A percentile compares a stretch with the other conserved stretches of the same genome.
Evolutionary conservation across 2,113 vertebrate genomes (phyloP).

Genomic region (Aspiorhynchus laticeps): DNA sequence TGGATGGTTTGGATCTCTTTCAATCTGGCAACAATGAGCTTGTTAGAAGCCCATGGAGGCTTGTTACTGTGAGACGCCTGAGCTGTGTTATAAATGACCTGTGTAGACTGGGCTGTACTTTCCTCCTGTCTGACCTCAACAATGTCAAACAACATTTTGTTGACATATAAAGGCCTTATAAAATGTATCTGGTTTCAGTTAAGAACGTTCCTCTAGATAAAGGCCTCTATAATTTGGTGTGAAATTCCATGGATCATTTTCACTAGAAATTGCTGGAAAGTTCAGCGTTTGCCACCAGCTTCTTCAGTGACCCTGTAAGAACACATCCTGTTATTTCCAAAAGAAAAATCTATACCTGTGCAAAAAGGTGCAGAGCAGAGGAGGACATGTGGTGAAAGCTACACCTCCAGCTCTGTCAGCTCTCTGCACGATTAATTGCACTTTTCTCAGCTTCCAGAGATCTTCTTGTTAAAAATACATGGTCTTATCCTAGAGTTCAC

Average conservation of each 20-base stretch:
- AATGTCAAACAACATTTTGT: background rate
- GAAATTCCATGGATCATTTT: background rate
- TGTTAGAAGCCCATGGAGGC: slow-evolving; percentile 16
- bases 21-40: slow-evolving; percentile 8
- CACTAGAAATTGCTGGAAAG: slow-evolving; percentile 35
- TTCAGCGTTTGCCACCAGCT: background rate
- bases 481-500: background rate
- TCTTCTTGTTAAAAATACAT: slow-evolving; percentile 21
- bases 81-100: background rate
- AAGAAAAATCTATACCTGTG: slow-evolving; percentile 29
- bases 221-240: background rate
- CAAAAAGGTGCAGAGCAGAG: slow-evolving; percentile 22
- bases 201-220: too few relatives aligned
- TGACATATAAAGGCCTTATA: too few relatives aligned
- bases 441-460: background rate
- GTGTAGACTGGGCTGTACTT: background rate
- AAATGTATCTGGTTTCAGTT: too few relatives aligned
- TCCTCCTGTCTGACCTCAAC: slow-evolving; percentile 16
- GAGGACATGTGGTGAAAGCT: slow-evolving; percentile 7
- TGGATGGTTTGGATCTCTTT: slow-evolving; percentile 8
- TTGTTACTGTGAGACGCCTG: slow-evolving; percentile 9
- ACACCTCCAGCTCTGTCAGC: background rate
- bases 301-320: background rate
- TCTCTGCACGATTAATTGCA: background rate
- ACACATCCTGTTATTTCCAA: background rate